phyloP scores from a whole-genome alignment of 2,797 vertebrate species.

The Ctenopoma kingsleyae region DNA sequence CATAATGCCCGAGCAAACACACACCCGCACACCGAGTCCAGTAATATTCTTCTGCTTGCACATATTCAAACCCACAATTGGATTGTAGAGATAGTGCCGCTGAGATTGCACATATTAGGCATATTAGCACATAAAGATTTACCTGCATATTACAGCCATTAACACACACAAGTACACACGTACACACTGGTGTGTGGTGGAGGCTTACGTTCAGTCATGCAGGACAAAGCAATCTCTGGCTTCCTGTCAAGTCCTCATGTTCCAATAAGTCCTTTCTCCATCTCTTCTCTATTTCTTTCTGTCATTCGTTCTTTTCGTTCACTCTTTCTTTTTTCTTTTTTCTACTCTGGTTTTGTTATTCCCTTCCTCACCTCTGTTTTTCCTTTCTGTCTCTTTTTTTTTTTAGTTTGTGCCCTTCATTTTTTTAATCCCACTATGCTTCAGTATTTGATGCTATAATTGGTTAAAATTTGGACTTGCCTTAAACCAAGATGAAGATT shows the following conservation, averaged over 20 bases:
- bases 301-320: neutral
- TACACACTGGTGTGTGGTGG: slow-evolving; percentile 16
- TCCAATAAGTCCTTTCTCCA: slow-evolving; percentile 63
- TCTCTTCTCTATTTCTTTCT: slow-evolving; percentile 22
- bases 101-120: slow-evolving; percentile 23
- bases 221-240: slow-evolving; percentile 72
- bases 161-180: slow-evolving; percentile 25
- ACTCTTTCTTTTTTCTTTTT: neutral
- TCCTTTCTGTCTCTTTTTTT: neutral
- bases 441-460: neutral
- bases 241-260: slow-evolving; percentile 60
- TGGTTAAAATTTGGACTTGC: neutral
- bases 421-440: neutral
- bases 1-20: slow-evolving; percentile 39
- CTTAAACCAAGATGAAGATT: neutral
- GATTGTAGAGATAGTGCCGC: slow-evolving; percentile 13
- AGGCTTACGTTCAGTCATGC: slow-evolving; percentile 67
- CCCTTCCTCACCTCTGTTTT: neutral
- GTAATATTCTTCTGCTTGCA: slow-evolving; percentile 2
- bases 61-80: slow-evolving; percentile 10
- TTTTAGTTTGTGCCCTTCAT: neutral
- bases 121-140: slow-evolving; percentile 27
- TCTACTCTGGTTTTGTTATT: neutral
- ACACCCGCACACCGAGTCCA: slow-evolving; percentile 18
- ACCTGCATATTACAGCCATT: slow-evolving; percentile 46